Percentiles rank a stretch among this genome's conserved stretches.
phyloP scores from a whole-genome alignment of 2,113 vertebrate species.

The Ptychochromis oligacanthus region DNA sequence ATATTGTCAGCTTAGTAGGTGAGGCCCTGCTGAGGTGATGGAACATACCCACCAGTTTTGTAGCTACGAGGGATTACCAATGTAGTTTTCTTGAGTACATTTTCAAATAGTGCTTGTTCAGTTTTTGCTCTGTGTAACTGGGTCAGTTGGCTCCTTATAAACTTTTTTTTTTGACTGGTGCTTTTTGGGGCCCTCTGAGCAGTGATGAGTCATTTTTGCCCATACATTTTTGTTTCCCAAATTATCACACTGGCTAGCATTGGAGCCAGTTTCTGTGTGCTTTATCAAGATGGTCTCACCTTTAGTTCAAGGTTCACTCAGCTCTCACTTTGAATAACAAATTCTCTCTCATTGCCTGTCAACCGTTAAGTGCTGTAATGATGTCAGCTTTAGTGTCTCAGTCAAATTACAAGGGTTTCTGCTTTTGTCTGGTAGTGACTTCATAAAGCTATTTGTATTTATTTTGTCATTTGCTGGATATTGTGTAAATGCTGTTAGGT shows the following conservation, averaged over 20 bases:
- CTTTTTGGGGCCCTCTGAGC: background rate
- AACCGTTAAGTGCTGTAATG: background rate
- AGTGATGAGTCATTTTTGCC: background rate
- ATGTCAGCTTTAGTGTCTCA: background rate
- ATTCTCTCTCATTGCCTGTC: background rate
- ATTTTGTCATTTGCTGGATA: background rate
- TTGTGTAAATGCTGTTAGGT: background rate
- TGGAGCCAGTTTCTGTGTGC: background rate
- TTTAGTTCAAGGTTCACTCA: conserved; percentile 5
- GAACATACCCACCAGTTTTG: background rate
- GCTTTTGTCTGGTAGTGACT: background rate
- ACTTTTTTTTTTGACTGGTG: background rate
- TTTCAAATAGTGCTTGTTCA: background rate
- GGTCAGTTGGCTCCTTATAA: background rate
- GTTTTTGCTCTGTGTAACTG: background rate
- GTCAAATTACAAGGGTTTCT: conserved; percentile 5
- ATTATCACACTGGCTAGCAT: background rate
- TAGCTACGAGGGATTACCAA: background rate
- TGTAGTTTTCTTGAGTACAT: background rate
- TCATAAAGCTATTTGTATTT: background rate
- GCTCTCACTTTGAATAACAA: conserved; percentile 69
- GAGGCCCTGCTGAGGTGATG: background rate
- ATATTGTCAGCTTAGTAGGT: background rate
- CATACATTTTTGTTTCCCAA: background rate
- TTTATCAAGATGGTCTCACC: conserved; percentile 17